These are phyloP conservation scores for Pungitius pungitius DNA, from an alignment of 2,113 vertebrate species.

Conservation along the genomic window DNA sequence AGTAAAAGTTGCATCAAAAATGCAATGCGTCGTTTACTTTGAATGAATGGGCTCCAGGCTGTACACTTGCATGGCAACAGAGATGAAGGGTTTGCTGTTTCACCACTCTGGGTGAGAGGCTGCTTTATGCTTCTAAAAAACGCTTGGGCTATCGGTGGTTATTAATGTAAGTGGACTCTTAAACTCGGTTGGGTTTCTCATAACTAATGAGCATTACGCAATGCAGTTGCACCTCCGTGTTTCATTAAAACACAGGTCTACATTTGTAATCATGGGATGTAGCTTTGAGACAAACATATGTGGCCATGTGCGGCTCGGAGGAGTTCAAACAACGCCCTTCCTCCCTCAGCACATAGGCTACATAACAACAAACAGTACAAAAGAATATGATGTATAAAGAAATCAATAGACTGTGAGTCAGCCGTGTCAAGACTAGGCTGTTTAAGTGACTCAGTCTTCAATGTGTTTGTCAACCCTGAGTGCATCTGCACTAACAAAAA, in stretches of 20 bases:
- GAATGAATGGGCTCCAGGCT: slow-evolving; percentile 53
- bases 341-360: background rate
- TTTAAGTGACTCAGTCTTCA: slow-evolving; percentile 65
- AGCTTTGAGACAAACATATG: slow-evolving; percentile 23
- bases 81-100: slow-evolving; percentile 45
- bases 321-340: slow-evolving; percentile 29
- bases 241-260: slow-evolving; percentile 29
- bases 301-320: slow-evolving; percentile 4
- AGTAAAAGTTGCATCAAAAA: slow-evolving; percentile 43
- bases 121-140: slow-evolving; percentile 50
- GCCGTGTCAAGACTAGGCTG: slow-evolving; percentile 58
- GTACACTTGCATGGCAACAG: slow-evolving; percentile 55
- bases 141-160: slow-evolving; percentile 48
- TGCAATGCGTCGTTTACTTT: slow-evolving; percentile 42
- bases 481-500: slow-evolving; percentile 65
- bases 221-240: slow-evolving; percentile 29
- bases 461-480: slow-evolving; percentile 62
- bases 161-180: slow-evolving; percentile 53
- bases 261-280: slow-evolving; percentile 28
- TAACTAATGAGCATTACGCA: slow-evolving; percentile 45
- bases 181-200: slow-evolving; percentile 25
- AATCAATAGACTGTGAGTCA: slow-evolving; percentile 65
- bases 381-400: slow-evolving; percentile 51
- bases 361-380: slow-evolving; percentile 48
- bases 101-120: slow-evolving; percentile 32